Base-by-base conservation (phyloP, 1,140 invertebrate genomes). In the Drosophila elegans region DNA sequence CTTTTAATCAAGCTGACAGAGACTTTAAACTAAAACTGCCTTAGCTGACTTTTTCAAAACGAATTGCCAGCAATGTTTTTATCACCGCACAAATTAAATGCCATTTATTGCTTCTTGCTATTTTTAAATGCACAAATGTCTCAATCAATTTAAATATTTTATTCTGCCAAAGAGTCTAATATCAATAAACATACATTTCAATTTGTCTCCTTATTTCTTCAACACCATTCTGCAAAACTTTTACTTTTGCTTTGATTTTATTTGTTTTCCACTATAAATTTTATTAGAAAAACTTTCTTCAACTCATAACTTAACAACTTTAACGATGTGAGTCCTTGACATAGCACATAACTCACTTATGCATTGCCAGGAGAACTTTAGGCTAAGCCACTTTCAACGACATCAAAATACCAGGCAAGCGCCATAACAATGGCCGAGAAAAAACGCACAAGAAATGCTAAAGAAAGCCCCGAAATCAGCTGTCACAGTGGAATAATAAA, bases 401-500 rank as follows among this genome's bases (percentile, higher is more conserved):
- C 59, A 74, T 21, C 51, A 39, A 55, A 73, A 62, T 13, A 25
- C 45, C 27, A 44, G 49, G 29, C 25, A 44, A 45, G 29, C 25
- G 10, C 62, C 42, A 75, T 16, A 64, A 72, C 51, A 61, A 55
- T 71, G 41, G 36, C 39, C 44, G 13, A 78, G 13, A 78, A 46
- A 55, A 84, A 64, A 63, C 56, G 39, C 62, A 41, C 32, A 66
- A 59, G 38, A 74, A 75, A 66, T 64, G 72, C 45, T 48, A 45
- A 56, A 62, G 49, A 74, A 68, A 34, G 46, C 78, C 49, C 45
- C 63, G 54, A 75, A 83, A 83, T 89, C 84, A 83, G 64, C 84
- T 88, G 84, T 84, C 84, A 88, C 68, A 67, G 57, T 44, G 56
- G 77, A 78, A 84, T 80, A 89, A 89, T 89, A 89, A 89, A 89